Conservation (phyloP, 2,113 vertebrate genomes). For the Phylloscopus trochiloides region DNA sequence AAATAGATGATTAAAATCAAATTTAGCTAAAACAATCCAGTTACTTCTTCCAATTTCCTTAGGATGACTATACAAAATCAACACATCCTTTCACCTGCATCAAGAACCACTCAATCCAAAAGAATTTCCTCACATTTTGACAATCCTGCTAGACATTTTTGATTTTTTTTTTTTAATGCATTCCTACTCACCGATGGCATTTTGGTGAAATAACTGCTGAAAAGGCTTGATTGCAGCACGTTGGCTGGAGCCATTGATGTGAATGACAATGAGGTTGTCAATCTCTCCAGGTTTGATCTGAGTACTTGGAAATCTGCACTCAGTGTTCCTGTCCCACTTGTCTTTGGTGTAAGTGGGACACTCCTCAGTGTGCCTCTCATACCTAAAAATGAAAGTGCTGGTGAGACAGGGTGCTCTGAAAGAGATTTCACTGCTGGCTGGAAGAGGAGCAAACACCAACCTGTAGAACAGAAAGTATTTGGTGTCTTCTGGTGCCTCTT, state of each 20-base stretch:
- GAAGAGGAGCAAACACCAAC: slow-evolving; percentile 37
- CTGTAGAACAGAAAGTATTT: slow-evolving; percentile 74
- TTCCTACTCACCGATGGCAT: slow-evolving; percentile 67
- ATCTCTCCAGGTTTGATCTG: not conserved
- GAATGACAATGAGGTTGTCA: slow-evolving; percentile 7
- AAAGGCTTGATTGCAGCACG: slow-evolving; percentile 50
- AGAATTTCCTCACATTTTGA: not conserved
- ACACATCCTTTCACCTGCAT: not conserved
- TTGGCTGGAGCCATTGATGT: slow-evolving; percentile 69
- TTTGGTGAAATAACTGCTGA: slow-evolving; percentile 59
- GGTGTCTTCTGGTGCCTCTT: slow-evolving; percentile 62
- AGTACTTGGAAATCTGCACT: slow-evolving; percentile 54
- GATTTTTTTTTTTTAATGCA: not conserved
- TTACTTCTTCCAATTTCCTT: not conserved
- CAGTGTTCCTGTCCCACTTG: not conserved
- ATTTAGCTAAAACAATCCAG: not conserved
- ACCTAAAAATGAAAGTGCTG: slow-evolving; percentile 43
- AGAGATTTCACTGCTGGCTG: not conserved
- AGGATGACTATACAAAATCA: not conserved
- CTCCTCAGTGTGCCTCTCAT: not conserved
- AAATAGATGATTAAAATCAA: not conserved
- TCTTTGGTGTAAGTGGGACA: slow-evolving; percentile 59
- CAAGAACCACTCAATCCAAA: not conserved
- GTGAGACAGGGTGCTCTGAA: not conserved
- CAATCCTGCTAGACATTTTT: not conserved